Conservation (phyloP, 2,113 vertebrate species). For the Serinus canaria region DNA sequence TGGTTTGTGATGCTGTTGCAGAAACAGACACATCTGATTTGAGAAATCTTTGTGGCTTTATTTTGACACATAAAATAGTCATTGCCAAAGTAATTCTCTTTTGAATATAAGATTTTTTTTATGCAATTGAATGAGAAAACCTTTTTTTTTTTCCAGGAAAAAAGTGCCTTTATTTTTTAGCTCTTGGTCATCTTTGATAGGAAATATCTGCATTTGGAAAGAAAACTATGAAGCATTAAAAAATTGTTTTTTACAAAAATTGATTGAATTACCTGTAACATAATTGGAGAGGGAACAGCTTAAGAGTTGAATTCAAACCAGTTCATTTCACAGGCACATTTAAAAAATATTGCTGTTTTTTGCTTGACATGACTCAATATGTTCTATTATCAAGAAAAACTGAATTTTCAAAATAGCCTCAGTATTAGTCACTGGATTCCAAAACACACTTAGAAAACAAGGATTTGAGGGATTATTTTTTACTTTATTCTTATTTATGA, state of each 20-base stretch:
- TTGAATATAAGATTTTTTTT: neutral
- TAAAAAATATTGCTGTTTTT: neutral
- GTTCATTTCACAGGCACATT: neutral
- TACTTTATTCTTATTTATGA: neutral
- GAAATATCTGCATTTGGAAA: neutral
- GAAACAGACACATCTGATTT: fast-evolving
- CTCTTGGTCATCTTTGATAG: neutral
- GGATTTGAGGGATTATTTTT: neutral
- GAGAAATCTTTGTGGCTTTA: neutral
- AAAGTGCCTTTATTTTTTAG: neutral
- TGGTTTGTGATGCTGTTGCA: neutral
- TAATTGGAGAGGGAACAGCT: neutral
- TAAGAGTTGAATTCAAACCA: neutral
- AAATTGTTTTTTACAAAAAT: neutral
- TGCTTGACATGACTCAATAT: neutral
- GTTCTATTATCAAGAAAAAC: neutral
- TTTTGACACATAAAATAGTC: neutral
- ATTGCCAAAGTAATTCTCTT: neutral
- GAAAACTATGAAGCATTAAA: neutral
- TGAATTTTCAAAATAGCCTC: conserved; percentile 13
- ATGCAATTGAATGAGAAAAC: neutral
- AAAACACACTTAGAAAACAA: neutral
- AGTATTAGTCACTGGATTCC: neutral
- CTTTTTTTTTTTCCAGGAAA: neutral
- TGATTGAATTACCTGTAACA: neutral